phyloP scores from a whole-genome alignment of 2,888 invertebrate species.

The Drosophila incognita region DNA sequence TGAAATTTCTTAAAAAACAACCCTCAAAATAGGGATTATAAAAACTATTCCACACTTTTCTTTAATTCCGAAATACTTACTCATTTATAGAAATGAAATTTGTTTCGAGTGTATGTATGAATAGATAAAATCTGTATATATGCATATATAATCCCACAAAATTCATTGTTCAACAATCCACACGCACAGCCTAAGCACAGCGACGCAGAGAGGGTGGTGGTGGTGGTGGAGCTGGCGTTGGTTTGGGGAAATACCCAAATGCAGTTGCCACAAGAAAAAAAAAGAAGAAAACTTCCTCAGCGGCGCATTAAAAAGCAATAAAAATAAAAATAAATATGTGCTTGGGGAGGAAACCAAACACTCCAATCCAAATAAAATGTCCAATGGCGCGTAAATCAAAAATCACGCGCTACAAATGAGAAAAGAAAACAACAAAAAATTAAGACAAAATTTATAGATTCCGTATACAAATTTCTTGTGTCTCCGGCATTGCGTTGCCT shows the following conservation, averaged over 20 bases:
- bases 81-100: neutral
- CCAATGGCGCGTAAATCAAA: slow-evolving; percentile 80
- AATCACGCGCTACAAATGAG: slow-evolving; percentile 60
- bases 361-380: slow-evolving; percentile 70
- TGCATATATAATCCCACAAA: slow-evolving; percentile 70
- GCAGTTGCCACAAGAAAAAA: slow-evolving; percentile 52
- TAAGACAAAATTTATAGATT: slow-evolving; percentile 70
- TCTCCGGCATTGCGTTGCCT: slow-evolving; percentile 35
- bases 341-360: slow-evolving; percentile 58
- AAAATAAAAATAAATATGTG: slow-evolving; percentile 78
- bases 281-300: slow-evolving; percentile 67
- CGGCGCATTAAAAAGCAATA: slow-evolving; percentile 82
- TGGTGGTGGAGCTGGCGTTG: neutral
- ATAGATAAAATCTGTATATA: slow-evolving; percentile 17
- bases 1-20: neutral
- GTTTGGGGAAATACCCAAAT: slow-evolving; percentile 36
- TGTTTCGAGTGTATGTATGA: neutral
- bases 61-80: neutral
- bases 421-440: slow-evolving; percentile 52
- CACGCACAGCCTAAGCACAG: slow-evolving; percentile 51
- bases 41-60: neutral
- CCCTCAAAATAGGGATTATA: neutral
- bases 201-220: slow-evolving; percentile 2
- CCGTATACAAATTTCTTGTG: slow-evolving; percentile 43
- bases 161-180: slow-evolving; percentile 74